A percentile compares a stretch with the other conserved stretches of the same genome.
Evolutionary conservation across 1,140 invertebrate species (phyloP).

Genomic region (Pararge aegeria): DNA sequence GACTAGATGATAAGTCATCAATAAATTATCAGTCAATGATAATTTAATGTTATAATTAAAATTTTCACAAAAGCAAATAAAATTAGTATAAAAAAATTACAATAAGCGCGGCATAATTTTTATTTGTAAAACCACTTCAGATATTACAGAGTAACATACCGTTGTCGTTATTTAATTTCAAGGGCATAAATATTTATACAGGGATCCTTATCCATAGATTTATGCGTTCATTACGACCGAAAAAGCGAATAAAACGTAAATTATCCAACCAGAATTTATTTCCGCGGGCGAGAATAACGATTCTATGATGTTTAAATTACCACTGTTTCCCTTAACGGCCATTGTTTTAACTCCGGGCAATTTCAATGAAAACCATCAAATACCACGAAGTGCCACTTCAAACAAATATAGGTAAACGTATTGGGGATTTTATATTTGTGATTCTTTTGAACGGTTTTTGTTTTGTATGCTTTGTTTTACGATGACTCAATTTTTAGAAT

Average conservation of each 20-base stretch:
- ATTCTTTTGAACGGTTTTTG: not conserved
- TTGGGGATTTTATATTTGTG: slow-evolving; percentile 13
- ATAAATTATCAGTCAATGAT: no score
- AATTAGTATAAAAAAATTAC: no score
- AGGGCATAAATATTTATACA: slow-evolving; percentile 36
- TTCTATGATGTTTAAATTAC: slow-evolving; percentile 41
- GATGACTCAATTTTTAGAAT: not conserved
- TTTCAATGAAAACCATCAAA: slow-evolving; percentile 36
- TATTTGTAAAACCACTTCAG: not conserved
- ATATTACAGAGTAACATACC: slow-evolving; percentile 16
- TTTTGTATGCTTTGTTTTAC: not conserved
- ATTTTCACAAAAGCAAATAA: no score
- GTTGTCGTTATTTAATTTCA: slow-evolving; percentile 36
- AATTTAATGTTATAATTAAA: no score
- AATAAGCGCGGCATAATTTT: not conserved
- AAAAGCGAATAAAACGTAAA: slow-evolving; percentile 38
- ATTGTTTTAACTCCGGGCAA: slow-evolving; percentile 38
- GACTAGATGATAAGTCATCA: no score
- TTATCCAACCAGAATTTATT: slow-evolving; percentile 37
- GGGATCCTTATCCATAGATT: slow-evolving; percentile 36
- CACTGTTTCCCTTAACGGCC: slow-evolving; percentile 23
- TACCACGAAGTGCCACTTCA: slow-evolving; percentile 13
- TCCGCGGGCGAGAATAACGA: slow-evolving; percentile 31
- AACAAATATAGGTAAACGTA: slow-evolving; percentile 21
- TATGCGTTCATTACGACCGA: slow-evolving; percentile 37